Percentiles rank a stretch among this genome's conserved stretches.
Evolutionary conservation across 1,140 invertebrate species (phyloP).

Genomic region (Semibalanus balanoides): DNA sequence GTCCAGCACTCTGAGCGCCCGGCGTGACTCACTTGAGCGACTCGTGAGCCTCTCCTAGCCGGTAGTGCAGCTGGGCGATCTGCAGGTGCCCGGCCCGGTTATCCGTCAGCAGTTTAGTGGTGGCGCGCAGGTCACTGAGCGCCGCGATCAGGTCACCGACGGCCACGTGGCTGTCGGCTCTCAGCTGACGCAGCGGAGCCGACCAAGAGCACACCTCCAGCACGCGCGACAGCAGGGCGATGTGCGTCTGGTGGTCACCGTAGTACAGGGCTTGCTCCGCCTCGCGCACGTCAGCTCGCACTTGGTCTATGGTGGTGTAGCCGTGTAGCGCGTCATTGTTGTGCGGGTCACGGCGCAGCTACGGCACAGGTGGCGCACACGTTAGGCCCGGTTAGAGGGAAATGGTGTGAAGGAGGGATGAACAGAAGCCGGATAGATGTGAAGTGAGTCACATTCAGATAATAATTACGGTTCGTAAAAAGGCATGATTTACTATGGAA

Average conservation of each 20-base stretch:
- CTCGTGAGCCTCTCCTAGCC: slow-evolving; percentile 79
- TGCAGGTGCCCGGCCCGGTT: slow-evolving; percentile 78
- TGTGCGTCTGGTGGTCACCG: neutral
- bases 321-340: neutral
- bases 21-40: slow-evolving; percentile 55
- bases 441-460: too few species aligned
- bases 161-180: slow-evolving; percentile 68
- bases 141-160: slow-evolving; percentile 70
- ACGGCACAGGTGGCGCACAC: too few species aligned
- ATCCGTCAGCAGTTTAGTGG: slow-evolving; percentile 79
- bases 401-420: too few species aligned
- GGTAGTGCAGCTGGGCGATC: slow-evolving; percentile 69
- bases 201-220: slow-evolving; percentile 68
- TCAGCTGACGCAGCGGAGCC: slow-evolving; percentile 57
- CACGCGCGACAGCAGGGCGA: neutral
- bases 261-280: neutral
- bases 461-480: too few species aligned
- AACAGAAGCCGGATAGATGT: too few species aligned
- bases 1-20: neutral
- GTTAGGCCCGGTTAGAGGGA: too few species aligned
- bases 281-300: neutral
- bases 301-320: neutral
- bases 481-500: too few species aligned
- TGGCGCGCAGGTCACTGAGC: slow-evolving; percentile 74
- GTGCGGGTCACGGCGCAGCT: neutral